Base-by-base conservation (phyloP, 2,888 invertebrate species). In the Leptothorax acervorum region DNA sequence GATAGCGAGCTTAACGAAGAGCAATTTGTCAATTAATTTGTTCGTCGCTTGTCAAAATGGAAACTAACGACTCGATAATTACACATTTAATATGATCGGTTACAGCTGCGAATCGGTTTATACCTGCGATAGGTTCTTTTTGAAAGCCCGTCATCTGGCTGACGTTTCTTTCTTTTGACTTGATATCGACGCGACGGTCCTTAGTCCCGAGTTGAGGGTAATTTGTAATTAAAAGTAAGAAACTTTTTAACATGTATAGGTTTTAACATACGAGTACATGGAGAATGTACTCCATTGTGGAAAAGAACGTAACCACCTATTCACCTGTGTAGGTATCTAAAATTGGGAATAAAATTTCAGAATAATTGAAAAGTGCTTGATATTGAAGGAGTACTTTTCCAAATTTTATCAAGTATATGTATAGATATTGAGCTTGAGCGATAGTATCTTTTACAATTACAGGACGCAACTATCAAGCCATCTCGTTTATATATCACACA, bases 61-160 rank as follows among this genome's bases (percentile, higher is more conserved):
- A 53, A 53, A 63, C 65, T 89, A 90, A 87, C 85, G 85, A 91
- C 86, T 87, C 86, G 88, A 90, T 92, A 92, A 92, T 92, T 90
- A 91, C 82, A 92, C 83, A 87, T 87, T 91, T 87, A 85, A 85
- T 65, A 74, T 79, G 84, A 90, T 90, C 85, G 71, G 63, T 82
- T 79, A 78, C 89, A 89, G 91, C 86, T 90, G 91, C 86, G 85
- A 66, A 65, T 51, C 75, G 86, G 62, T 60, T 66, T 79, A 57
- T 78, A 85, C 82, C 90, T 86, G 6, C 6, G 90, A 91, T 88
- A 88, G 85, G 83, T 82, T 55, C 73, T 84, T 86, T 86, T 74
- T 71, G 83, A 86, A 87, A 86, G 71, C 85, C 86, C 86, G 86
- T 86, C 85, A 81, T 55, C 60, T 35, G 70, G 55, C 70, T 53